These are phyloP conservation scores for Cyclophora punctaria DNA, from an alignment of 2,888 invertebrate genomes.

Conservation along the genomic window DNA sequence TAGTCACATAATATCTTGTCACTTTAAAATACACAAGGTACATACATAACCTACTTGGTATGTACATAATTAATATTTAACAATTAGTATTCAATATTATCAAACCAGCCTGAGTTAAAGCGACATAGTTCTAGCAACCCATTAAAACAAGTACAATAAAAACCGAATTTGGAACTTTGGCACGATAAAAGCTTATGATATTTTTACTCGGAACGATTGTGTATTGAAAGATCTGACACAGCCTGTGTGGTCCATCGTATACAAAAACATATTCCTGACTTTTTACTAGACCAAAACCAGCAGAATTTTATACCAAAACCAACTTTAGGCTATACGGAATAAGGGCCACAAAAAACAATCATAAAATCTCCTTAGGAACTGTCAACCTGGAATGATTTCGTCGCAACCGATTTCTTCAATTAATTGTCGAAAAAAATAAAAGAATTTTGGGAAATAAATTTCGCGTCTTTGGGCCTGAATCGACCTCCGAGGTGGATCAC, in stretches of 20 bases:
- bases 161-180: not conserved
- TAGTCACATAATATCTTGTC: too few relatives aligned
- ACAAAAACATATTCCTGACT: slow-evolving; percentile 55
- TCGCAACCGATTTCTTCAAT: slow-evolving; percentile 55
- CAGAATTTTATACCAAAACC: slow-evolving; percentile 12
- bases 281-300: slow-evolving; percentile 33
- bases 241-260: slow-evolving; percentile 57
- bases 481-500: slow-evolving; percentile 48
- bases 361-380: slow-evolving; percentile 49
- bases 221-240: slow-evolving; percentile 28
- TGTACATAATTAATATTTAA: too few relatives aligned
- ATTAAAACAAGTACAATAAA: slow-evolving; percentile 5
- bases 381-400: slow-evolving; percentile 64
- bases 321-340: slow-evolving; percentile 27
- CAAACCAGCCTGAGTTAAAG: too few relatives aligned
- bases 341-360: slow-evolving; percentile 15
- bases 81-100: too few relatives aligned
- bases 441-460: slow-evolving; percentile 40
- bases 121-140: not conserved
- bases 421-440: slow-evolving; percentile 50
- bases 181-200: slow-evolving; percentile 2
- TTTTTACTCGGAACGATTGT: slow-evolving; percentile 17
- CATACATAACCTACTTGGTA: too few relatives aligned
- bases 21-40: too few relatives aligned
- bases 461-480: slow-evolving; percentile 26